These are phyloP conservation scores for Passer montanus DNA, from an alignment of 2,113 vertebrate genomes.

Conservation along the genomic window DNA sequence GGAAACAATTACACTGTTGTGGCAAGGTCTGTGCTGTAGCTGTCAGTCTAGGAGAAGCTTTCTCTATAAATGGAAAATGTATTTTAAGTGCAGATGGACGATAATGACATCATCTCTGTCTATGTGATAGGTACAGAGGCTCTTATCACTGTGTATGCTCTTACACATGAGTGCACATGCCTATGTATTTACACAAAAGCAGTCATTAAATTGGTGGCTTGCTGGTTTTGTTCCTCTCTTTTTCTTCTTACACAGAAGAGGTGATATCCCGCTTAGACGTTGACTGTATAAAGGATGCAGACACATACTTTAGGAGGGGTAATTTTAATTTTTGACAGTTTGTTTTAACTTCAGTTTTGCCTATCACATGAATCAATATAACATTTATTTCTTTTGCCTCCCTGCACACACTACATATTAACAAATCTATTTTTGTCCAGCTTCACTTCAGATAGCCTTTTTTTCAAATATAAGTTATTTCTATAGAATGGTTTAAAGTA, in stretches of 20 bases:
- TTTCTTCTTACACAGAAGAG: background rate
- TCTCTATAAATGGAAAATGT: background rate
- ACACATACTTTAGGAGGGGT: background rate
- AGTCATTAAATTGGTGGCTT: background rate
- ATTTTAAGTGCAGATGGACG: background rate
- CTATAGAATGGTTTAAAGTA: background rate
- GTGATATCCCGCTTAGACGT: background rate
- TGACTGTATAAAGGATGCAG: background rate
- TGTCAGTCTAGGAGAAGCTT: background rate
- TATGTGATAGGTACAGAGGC: background rate
- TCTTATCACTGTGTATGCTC: background rate
- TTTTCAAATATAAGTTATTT: background rate
- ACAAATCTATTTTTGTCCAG: conserved; percentile 4
- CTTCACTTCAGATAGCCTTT: background rate
- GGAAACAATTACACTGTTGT: background rate
- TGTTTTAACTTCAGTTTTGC: conserved; percentile 19
- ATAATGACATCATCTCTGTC: background rate
- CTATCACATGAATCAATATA: background rate
- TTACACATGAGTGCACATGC: background rate
- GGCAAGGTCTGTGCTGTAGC: background rate
- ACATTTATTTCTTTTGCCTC: background rate
- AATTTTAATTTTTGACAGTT: conserved; percentile 20
- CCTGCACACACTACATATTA: background rate
- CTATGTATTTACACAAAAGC: background rate
- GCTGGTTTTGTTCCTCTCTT: background rate